Evolutionary conservation across 2,888 invertebrate genomes (phyloP), one percentile per base, ranked within the genome.

Genomic region (Nipponacmea schrenckii): DNA sequence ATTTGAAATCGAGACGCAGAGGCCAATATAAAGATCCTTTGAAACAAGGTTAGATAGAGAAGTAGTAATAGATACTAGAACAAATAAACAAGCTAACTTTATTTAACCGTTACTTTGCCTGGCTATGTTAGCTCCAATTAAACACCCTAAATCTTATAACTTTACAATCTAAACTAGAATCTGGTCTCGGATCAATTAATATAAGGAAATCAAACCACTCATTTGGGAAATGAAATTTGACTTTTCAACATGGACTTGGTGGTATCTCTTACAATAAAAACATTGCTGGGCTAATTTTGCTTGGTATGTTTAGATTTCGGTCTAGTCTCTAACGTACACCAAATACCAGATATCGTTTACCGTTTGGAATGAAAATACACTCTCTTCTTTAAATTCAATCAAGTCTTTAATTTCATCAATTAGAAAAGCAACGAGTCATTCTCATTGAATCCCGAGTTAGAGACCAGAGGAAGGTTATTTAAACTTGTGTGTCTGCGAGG

Each of bases 241-340:
- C 56, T 56, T 56, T 56, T 56, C 56, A 56, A 56, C 56, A 56
- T 24, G 56, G 24, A 24, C 20, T 56, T 20, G 20, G 8, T 56
- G 24, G 56, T 56, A 56, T 56, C 56, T 56, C 56, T 56, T 56
- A 56, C 56, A 15, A 56, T 56, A 56, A 56, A 56, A 56, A 56
- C 56, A 56, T 56, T 24, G 15, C 56, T 20, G 56, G 24, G 56
- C 56, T 24, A 56, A 56, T 56, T 24, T 15, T 56, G 20, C 56
- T 24, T 24, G 56, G 56, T 56, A 56, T 56, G 56, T 56, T 56
- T 56, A 56, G 56, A 24, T 56, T 24, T 56, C 10, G 39, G 56
- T 24, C 56, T 56, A 24, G 56, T 56, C 56, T 56, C 56, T 56
- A 56, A 56, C 56, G 56, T 56, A 56, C 56, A 56, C 56, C 56